These are phyloP conservation scores for Hyppa rectilinea DNA, from an alignment of 2,888 invertebrate species.

Conservation along the genomic window DNA sequence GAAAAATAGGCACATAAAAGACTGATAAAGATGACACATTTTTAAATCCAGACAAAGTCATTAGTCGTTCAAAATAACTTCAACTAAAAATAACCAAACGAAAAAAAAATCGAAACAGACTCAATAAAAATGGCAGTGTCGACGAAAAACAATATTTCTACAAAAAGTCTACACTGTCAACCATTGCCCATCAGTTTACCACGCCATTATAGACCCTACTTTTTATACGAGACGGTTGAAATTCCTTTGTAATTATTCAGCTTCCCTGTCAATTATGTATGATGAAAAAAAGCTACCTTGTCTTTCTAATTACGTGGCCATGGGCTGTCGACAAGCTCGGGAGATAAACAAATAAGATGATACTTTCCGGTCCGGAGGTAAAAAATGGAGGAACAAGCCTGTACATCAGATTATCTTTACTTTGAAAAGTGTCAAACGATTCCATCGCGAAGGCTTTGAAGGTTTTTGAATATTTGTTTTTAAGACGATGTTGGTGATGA, in stretches of 20 bases:
- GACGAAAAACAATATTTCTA: conserved; percentile 84
- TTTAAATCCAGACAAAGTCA: conserved; percentile 15
- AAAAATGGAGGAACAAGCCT: conserved; percentile 64
- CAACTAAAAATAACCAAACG: conserved; percentile 27
- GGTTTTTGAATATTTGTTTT: conserved; percentile 33
- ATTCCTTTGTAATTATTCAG: conserved; percentile 37
- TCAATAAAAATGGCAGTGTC: conserved; percentile 85
- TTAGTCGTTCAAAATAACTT: conserved; percentile 29
- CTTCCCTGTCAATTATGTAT: conserved; percentile 84
- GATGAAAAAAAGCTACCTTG: conserved; percentile 82
- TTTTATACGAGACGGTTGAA: not conserved
- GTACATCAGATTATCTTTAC: conserved; percentile 59
- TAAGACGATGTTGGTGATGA: not conserved
- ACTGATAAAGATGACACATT: conserved; percentile 12
- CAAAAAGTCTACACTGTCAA: conserved; percentile 76
- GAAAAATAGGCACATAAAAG: not conserved
- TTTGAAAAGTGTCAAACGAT: conserved; percentile 64
- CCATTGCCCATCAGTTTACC: conserved; percentile 64
- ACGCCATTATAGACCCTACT: conserved; percentile 49
- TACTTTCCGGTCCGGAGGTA: conserved; percentile 80
- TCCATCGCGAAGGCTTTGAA: conserved; percentile 33
- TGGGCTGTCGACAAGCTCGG: conserved; percentile 83
- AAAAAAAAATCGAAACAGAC: conserved; percentile 69
- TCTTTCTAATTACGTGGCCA: conserved; percentile 87
- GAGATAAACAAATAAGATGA: conserved; percentile 89